These are phyloP conservation scores for Taenaris catops DNA, from an alignment of 2,888 invertebrate species.

Conservation along the genomic window DNA sequence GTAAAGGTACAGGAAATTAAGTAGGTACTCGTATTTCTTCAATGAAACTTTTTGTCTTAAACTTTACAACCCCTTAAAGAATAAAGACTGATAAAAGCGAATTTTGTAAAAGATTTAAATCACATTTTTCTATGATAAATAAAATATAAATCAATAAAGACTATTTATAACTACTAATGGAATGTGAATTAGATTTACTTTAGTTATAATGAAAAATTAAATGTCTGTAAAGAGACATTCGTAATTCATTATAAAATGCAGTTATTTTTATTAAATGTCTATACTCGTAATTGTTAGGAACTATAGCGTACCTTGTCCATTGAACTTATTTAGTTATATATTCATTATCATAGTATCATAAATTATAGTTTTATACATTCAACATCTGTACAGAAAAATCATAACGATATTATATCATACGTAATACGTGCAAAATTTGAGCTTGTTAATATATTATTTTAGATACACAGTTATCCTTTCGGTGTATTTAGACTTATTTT, in stretches of 20 bases:
- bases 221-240: constrained; percentile 7
- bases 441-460: too few relatives aligned
- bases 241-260: constrained; percentile 10
- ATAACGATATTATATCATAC: not conserved
- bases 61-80: constrained; percentile 32
- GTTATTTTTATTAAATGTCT: constrained; percentile 22
- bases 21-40: constrained; percentile 10
- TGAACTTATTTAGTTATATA: constrained; percentile 8
- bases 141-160: constrained; percentile 29
- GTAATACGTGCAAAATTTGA: not conserved
- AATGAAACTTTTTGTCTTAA: constrained; percentile 22
- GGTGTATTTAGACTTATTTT: too few relatives aligned
- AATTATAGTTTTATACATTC: too few relatives aligned
- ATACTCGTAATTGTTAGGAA: constrained; percentile 3
- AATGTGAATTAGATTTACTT: constrained; percentile 18
- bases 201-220: constrained; percentile 5
- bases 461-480: too few relatives aligned
- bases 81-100: constrained; percentile 74
- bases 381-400: too few relatives aligned
- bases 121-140: constrained; percentile 32
- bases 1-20: constrained; percentile 8
- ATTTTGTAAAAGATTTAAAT: constrained; percentile 48
- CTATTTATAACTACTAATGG: constrained; percentile 33
- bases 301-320: constrained; percentile 18
- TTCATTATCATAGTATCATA: constrained; percentile 9